Evolutionary conservation across 2,113 vertebrate genomes (phyloP), one percentile per base, ranked within the genome.

Genomic region (Dipodomys stephensi): DNA sequence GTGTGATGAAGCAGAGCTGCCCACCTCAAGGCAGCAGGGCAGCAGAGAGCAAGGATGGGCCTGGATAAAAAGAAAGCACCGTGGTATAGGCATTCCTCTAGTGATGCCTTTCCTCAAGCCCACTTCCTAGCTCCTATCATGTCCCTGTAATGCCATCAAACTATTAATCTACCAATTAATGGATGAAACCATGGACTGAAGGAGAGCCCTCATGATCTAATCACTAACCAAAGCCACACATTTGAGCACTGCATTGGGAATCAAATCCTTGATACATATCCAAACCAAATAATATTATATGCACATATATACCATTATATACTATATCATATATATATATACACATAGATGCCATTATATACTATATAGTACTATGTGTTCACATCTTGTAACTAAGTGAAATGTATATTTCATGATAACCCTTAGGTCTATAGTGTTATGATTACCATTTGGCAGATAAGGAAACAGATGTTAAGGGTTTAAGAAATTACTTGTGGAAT

Each of bases 371-470:
- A 28, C 32, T 86, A 35, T 39, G 35, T 49, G 19, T 67, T 71
- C 39, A 71, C 68, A 28, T 57, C 19, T 27, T 67, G 20, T 72
- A 91, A 64, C 64, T 65, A 74, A 64, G n/a, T 9, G 12, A 7
- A 30, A 20, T 84, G 6, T 35, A 46, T 46, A 87, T 22, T 79
- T 88, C 76, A 88, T 32, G 68, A n/a, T 65, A 28, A 83, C 25
- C 13, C 46, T 88, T 62, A 68, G 49, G 32, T 62, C 68, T 62
- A 80, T 78, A 46, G 8, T 82, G 57, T 77, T 77, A 57, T 78
- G 62, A 68, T 69, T n/a, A 15, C 32, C 74, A 85, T 90, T 92
- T 83, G 80, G n/a, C 20, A 89, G 72, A 91, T 22, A 9, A 91
- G 16, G 35, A 92, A 95, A 73, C 11, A 69, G 30, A 46, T 68